Evolutionary conservation across 2,888 invertebrate genomes (phyloP), one percentile per base, ranked within the genome.

Genomic region (Chymomyza amoena): DNA sequence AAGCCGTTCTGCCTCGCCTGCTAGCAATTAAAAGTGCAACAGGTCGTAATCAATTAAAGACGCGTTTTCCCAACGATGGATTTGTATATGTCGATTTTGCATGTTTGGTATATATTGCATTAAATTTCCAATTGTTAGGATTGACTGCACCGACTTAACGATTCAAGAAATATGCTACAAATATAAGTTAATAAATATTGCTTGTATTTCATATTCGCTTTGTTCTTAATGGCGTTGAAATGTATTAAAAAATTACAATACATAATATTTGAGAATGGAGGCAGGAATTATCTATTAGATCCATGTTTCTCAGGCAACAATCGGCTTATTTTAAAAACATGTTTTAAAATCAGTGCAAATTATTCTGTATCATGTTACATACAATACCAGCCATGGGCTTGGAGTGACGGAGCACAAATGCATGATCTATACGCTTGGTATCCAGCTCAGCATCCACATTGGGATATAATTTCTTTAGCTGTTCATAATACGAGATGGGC

Each of bases 341-440:
- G 39, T 13, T 10, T n/a, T 6, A 18, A 59, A 56, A 28, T 68
- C 52, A 76, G 3, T 72, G 13, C 15, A 79, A 18, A 63, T 90
- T 78, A 70, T 90, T 75, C 32, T 77, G 73, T 57, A 92, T 91
- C 91, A 91, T 91, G n/a, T 89, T 82, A 10, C 84, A 78, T 6
- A 92, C 88, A 54, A 90, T 87, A 1, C 16, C 88, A 1, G 93
- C 96, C 86, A 96, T 93, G 78, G 92, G 91, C 63, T 92, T 89
- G 1, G 95, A 94, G 54, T 93, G 92, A 59, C 93, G 93, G 54
- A 98, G 90, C 6, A 97, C 96, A 93, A 97, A 98, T 4, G 96
- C 95, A 92, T 98, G 98, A 45, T 93, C 93, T 81, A 94, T 93
- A 20, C 93, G 93, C 61, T 93, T 91, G 20, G 92, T 91, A 88